Evolutionary conservation across 2,113 vertebrate species (phyloP).

Genomic region (Callaeas wilsoni): DNA sequence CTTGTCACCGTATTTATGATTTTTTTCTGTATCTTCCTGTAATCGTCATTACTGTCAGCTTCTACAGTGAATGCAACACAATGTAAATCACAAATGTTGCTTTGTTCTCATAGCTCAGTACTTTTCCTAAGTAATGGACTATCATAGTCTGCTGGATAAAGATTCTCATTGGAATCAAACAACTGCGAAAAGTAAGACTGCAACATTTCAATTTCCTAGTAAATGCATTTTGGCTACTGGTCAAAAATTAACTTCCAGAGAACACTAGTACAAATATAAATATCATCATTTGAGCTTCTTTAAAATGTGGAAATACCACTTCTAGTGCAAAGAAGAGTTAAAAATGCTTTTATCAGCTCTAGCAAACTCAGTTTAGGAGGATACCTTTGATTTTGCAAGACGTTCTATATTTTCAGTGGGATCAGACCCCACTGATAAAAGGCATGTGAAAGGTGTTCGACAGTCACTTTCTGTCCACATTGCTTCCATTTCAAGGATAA

Average conservation of each 20-base stretch:
- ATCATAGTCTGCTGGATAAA: background rate
- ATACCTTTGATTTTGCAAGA: slow-evolving; percentile 80
- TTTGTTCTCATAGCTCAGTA: background rate
- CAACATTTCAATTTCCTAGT: background rate
- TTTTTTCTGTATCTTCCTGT: background rate
- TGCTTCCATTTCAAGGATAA: slow-evolving; percentile 80
- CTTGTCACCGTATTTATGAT: background rate
- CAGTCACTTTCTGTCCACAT: slow-evolving; percentile 77
- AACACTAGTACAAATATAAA: background rate
- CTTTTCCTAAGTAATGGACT: background rate
- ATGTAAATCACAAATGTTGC: background rate
- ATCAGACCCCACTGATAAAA: slow-evolving; percentile 83
- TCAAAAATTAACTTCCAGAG: background rate
- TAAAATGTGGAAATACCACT: background rate
- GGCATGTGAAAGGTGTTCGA: slow-evolving; percentile 77
- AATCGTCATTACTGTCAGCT: background rate
- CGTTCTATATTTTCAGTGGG: slow-evolving; percentile 83
- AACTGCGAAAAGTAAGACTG: background rate
- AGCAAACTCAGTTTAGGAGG: background rate
- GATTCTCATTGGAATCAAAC: background rate
- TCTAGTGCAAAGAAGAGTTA: background rate
- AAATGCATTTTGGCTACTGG: background rate
- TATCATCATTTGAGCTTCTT: background rate
- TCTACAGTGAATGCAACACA: background rate
- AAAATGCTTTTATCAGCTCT: background rate